phyloP scores from a whole-genome alignment of 2,888 invertebrate genomes.

The Drosophila maculinotata region DNA sequence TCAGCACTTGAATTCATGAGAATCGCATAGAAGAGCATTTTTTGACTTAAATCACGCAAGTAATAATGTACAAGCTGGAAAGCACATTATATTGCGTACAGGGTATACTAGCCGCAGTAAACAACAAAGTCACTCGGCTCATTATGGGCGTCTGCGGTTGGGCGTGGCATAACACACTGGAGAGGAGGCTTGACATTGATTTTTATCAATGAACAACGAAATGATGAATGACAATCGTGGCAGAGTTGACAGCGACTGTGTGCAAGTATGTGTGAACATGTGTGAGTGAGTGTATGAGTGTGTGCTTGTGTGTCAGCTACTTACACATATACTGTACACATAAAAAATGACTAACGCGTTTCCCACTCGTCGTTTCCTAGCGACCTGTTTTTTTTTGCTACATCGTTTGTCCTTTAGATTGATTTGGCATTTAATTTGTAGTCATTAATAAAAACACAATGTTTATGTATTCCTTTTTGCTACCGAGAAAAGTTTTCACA shows the following conservation, averaged over 20 bases:
- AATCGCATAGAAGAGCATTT: too few relatives aligned
- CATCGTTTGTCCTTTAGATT: neutral
- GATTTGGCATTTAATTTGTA: neutral
- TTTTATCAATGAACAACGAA: constrained; percentile 49
- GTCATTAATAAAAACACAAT: too few relatives aligned
- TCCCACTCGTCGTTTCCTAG: constrained; percentile 12
- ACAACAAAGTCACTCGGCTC: constrained; percentile 22
- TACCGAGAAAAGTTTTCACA: too few relatives aligned
- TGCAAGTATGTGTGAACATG: neutral
- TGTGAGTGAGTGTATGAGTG: neutral
- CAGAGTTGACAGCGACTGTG: constrained; percentile 8
- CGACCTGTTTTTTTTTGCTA: neutral
- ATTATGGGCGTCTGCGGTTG: constrained; percentile 22
- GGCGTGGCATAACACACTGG: constrained; percentile 9
- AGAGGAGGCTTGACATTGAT: constrained; percentile 33
- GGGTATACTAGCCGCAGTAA: constrained; percentile 3
- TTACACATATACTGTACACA: constrained; percentile 11
- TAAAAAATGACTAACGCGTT: constrained; percentile 14
- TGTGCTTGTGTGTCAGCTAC: neutral
- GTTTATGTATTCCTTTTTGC: too few relatives aligned
- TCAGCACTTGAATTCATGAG: too few relatives aligned
- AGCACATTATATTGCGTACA: too few relatives aligned
- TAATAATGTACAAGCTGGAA: too few relatives aligned
- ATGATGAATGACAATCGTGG: constrained; percentile 48
- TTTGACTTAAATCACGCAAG: too few relatives aligned